Evolutionary conservation across 1,140 invertebrate species (phyloP).

Genomic region (Phthorimaea operculella): DNA sequence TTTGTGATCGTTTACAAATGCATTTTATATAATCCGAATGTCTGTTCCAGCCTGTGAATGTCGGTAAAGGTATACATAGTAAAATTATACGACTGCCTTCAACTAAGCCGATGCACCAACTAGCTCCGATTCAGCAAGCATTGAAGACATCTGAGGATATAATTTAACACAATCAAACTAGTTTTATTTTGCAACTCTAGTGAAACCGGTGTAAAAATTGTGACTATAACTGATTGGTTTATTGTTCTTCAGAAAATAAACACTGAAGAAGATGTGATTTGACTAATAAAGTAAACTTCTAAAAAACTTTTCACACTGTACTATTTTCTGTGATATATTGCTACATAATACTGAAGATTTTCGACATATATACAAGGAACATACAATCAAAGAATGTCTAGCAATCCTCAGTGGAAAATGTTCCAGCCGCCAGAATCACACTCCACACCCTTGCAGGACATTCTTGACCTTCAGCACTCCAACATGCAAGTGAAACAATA

Average conservation of each 20-base stretch:
- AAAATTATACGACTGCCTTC: constrained; percentile 31
- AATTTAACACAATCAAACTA: constrained; percentile 54
- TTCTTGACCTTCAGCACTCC: constrained; percentile 61
- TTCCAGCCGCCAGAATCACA: constrained; percentile 84
- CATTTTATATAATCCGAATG: constrained; percentile 23
- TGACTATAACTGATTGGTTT: constrained; percentile 38
- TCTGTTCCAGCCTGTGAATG: constrained; percentile 82
- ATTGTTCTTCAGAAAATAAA: constrained; percentile 40
- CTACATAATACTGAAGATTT: constrained; percentile 51
- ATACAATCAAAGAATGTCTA: constrained; percentile 72
- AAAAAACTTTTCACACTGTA: constrained; percentile 46
- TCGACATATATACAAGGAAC: constrained; percentile 53
- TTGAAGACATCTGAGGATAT: constrained; percentile 92
- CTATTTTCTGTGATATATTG: constrained; percentile 62
- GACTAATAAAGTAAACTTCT: constrained; percentile 42
- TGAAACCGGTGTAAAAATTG: constrained; percentile 52
- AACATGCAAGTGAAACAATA: constrained; percentile 61
- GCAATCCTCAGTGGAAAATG: constrained; percentile 91
- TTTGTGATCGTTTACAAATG: constrained; percentile 13
- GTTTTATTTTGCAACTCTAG: constrained; percentile 50
- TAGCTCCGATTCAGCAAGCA: constrained; percentile 86
- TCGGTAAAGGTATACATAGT: constrained; percentile 74
- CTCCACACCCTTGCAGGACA: constrained; percentile 58
- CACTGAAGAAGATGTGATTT: constrained; percentile 56
- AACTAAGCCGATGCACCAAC: constrained; percentile 58